Evolutionary conservation across 2,113 vertebrate genomes (phyloP).

Genomic region (Penelope pileata): DNA sequence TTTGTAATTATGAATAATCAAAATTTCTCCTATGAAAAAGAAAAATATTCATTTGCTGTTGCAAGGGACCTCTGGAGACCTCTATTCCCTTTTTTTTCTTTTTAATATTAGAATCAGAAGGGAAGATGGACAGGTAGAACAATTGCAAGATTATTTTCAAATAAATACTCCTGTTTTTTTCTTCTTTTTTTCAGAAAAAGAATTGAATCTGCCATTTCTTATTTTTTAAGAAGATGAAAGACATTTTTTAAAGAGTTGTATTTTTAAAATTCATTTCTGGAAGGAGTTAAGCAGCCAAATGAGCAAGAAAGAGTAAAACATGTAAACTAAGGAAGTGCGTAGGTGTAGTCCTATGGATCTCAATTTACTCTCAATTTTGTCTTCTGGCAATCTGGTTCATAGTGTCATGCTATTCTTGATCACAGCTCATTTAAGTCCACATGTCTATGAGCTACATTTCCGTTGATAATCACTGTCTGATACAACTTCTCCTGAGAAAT

Average conservation of each 20-base stretch:
- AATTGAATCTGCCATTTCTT: neutral
- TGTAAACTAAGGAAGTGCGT: neutral
- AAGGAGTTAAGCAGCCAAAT: neutral
- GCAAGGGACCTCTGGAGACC: neutral
- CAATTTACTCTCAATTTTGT: neutral
- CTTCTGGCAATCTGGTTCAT: neutral
- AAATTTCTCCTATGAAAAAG: neutral
- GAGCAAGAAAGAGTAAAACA: neutral
- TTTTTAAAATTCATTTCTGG: neutral
- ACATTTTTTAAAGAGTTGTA: neutral
- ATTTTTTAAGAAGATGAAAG: neutral
- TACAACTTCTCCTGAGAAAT: neutral
- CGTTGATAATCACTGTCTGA: neutral
- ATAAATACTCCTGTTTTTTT: neutral
- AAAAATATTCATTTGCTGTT: neutral
- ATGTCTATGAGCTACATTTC: neutral
- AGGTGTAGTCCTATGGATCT: neutral
- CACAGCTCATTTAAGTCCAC: neutral
- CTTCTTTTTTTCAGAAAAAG: neutral
- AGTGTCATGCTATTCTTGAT: neutral
- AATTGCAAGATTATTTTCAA: neutral
- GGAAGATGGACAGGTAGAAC: neutral
- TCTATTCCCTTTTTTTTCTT: neutral
- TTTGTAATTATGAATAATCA: neutral
- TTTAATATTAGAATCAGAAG: neutral